Evolutionary conservation across 2,113 vertebrate species (phyloP), one percentile per base, ranked within the genome.

Genomic region (Forbesichthys papilliferus): DNA sequence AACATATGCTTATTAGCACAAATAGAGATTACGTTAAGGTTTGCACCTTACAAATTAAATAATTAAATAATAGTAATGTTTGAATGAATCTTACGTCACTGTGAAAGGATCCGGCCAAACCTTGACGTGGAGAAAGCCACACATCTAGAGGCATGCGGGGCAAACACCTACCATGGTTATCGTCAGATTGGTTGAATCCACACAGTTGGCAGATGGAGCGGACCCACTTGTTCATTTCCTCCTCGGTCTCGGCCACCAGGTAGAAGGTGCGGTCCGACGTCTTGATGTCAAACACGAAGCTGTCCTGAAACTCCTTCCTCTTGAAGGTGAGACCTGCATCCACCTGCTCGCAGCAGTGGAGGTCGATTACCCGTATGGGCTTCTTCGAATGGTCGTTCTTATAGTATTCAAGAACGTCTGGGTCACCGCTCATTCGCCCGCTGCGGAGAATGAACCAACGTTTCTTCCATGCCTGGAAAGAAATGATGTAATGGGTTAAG

Each of bases 201-300:
- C 98, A 99, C 73, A 99, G 96, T 87, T 98, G 97, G 83, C 98
- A 99, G 89, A 99, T 99, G 80, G 95, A 95, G 77, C 96, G 95
- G 34, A 99, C 98, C 98, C 98, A 99, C 80, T 97, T 98, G 87
- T 97, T 99, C 98, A 99, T 99, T 70, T 99, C 98, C 1, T 98
- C 97, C 79, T 99, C 96, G 0, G 96, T 98, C 86, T 99, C 98
- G 0, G 97, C 98, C 69, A 99, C 98, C 56, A 99, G 94, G 79
- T 99, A 99, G 81, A 99, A 99, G 75, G 96, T 99, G 73, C 98
- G 94, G 73, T 98, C 98, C 0, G 93, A 95, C 14, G 98, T 99
- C 90, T 96, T 98, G 92, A 99, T 96, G 90, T 99, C 98, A 0
- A 99, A 99, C 71, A 99, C 96, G 7, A 96, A 99, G 87, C 96